Percentiles rank a stretch among this genome's conserved stretches.
phyloP scores from a whole-genome alignment of 1,140 invertebrate genomes.

The Teleopsis dalmanni region DNA sequence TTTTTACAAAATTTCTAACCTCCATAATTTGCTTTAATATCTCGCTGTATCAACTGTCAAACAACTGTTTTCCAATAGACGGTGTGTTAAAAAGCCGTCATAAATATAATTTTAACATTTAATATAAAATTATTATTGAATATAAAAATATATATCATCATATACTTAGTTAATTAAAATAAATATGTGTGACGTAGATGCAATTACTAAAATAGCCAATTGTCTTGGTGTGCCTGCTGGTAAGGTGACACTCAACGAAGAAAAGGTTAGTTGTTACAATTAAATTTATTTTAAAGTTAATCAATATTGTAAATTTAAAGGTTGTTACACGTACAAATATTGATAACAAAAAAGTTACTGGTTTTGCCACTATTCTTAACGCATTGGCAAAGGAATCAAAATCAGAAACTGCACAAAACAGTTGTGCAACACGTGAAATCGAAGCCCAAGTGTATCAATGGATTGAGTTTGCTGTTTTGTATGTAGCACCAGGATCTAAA shows the following conservation, averaged over 20 bases:
- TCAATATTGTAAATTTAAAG: slow-evolving; percentile 27
- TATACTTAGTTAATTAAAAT: background rate
- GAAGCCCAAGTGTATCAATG: slow-evolving; percentile 45
- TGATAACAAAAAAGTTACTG: slow-evolving; percentile 39
- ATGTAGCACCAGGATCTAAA: slow-evolving; percentile 47
- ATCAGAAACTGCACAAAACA: slow-evolving; percentile 33
- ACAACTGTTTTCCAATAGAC: background rate
- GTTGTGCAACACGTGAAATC: slow-evolving; percentile 22
- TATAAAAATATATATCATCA: background rate
- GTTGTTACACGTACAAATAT: slow-evolving; percentile 30
- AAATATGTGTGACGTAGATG: slow-evolving; percentile 38
- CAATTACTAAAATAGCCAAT: slow-evolving; percentile 36
- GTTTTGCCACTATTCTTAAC: slow-evolving; percentile 49
- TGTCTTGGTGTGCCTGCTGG: slow-evolving; percentile 28
- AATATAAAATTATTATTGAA: background rate
- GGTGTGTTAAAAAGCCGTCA: background rate
- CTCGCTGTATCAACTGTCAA: background rate
- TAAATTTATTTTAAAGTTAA: slow-evolving; percentile 10
- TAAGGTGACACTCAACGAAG: slow-evolving; percentile 29
- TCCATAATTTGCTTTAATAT: no score
- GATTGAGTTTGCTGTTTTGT: slow-evolving; percentile 49
- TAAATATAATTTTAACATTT: background rate
- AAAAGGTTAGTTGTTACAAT: slow-evolving; percentile 22
- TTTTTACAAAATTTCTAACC: no score
- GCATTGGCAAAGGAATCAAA: slow-evolving; percentile 44